Evolutionary conservation across 2,797 vertebrate species (phyloP), one percentile per base, ranked within the genome.

Genomic region (Danio aesculapii): DNA sequence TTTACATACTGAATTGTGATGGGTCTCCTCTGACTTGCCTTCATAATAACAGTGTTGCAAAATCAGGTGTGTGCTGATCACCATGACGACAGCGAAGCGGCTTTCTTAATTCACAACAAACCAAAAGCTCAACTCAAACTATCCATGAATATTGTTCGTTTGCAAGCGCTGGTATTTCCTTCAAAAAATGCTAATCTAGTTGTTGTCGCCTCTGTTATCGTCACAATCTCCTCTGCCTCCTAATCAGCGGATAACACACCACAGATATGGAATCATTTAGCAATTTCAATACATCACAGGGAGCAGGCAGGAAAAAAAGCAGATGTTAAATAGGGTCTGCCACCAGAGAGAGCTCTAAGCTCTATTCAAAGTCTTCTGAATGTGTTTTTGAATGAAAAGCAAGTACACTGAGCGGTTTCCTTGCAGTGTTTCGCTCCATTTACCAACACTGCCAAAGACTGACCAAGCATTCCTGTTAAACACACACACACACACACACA

Each of bases 291-390:
- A 62, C 59, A 81, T 81, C 19, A 74, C 49, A 73, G 16, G 44
- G 72, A 67, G 52, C 6, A 41, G 12, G 10, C 14, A 46, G 57
- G 11, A 68, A 61, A 13, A 49, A 57, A 68, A 66, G 71, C 62
- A 43, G 52, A 59, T 64, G 59, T 53, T 64, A 53, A 72, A 63
- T 55, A 59, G 8, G 7, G 41, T 47, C 46, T 71, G 50, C 81
- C 85, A 83, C 75, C 52, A 83, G 83, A 80, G 79, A 84, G 85
- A 79, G 83, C 85, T 87, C 69, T 67, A 64, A 83, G 14, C 58
- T 76, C 78, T 83, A 72, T 55, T 11, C 77, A 73, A 21, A 30
- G 59, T 64, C 53, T 21, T 75, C 16, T 46, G 19, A 50, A 10
- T 77, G 59, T 76, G 63, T 70, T 52, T 82, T 58, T 81, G 72